Percentiles rank a stretch among this genome's conserved stretches.
Evolutionary conservation across 1,140 invertebrate species (phyloP).

Genomic region (Danaus plexippus): DNA sequence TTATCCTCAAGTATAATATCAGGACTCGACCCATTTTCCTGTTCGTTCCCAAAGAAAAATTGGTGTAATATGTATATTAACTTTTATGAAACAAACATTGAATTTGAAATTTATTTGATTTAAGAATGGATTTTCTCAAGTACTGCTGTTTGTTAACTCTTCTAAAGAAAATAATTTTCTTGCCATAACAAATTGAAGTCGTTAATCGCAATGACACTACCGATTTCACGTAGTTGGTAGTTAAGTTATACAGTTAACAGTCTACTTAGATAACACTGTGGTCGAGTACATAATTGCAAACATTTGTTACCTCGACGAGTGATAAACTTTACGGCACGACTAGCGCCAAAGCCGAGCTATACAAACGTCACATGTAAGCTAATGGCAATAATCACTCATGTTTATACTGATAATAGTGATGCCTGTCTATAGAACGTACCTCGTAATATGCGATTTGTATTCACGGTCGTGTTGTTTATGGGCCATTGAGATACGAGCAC

Average conservation of each 20-base stretch:
- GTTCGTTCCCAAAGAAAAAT: too few relatives aligned
- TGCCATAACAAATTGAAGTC: constrained; percentile 12
- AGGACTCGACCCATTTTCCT: too few relatives aligned
- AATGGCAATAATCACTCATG: constrained; percentile 39
- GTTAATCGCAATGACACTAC: constrained; percentile 6
- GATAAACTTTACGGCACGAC: constrained; percentile 20
- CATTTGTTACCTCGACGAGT: constrained; percentile 24
- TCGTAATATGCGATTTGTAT: constrained; percentile 68
- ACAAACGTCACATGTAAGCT: constrained; percentile 35
- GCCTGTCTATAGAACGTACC: constrained; percentile 35
- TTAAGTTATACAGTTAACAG: constrained; percentile 22
- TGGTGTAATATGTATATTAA: too few relatives aligned
- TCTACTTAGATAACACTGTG: constrained; percentile 22
- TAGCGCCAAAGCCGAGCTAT: constrained; percentile 27
- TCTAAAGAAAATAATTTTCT: background rate
- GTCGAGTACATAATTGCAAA: constrained; percentile 27
- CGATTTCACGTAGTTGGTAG: constrained; percentile 10
- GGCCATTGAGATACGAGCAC: constrained; percentile 56
- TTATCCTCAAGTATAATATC: too few relatives aligned
- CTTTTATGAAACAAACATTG: too few relatives aligned
- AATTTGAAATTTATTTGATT: too few relatives aligned
- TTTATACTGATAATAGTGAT: constrained; percentile 40
- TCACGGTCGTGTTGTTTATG: constrained; percentile 63
- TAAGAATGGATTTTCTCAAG: too few relatives aligned
- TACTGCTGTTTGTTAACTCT: background rate